Percentiles rank a stretch among this genome's conserved stretches.
phyloP scores from a whole-genome alignment of 2,113 vertebrate genomes.

The Pachypanchax playfairii region DNA sequence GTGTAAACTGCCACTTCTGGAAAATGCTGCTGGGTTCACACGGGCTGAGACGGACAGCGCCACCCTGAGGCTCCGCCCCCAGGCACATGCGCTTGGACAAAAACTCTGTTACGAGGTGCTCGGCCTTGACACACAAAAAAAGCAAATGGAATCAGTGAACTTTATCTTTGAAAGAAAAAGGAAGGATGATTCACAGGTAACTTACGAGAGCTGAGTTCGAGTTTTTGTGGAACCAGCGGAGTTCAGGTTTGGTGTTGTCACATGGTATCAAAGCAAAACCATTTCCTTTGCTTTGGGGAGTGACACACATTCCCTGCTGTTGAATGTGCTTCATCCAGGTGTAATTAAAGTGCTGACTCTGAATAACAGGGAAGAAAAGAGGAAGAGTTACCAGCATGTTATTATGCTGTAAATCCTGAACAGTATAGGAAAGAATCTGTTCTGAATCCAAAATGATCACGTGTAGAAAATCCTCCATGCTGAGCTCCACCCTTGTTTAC shows the following conservation, averaged over 20 bases:
- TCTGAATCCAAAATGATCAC: conserved; percentile 23
- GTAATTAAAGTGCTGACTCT: conserved; percentile 92
- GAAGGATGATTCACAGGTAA: conserved; percentile 4
- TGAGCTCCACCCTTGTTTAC: conserved; percentile 52
- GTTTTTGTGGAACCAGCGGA: conserved; percentile 86
- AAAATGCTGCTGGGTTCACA: conserved; percentile 78
- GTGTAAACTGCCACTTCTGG: conserved; percentile 94
- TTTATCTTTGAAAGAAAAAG: not conserved
- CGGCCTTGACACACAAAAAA: conserved; percentile 68
- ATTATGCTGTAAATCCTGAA: conserved; percentile 31
- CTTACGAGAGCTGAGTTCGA: conserved; percentile 82
- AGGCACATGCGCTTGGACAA: conserved; percentile 78
- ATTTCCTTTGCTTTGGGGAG: conserved; percentile 3
- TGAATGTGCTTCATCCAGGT: conserved; percentile 90
- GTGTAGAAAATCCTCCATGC: conserved; percentile 34
- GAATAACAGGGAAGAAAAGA: conserved; percentile 21
- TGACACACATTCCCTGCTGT: conserved; percentile 83
- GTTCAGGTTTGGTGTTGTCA: conserved; percentile 67
- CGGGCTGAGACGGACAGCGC: conserved; percentile 57
- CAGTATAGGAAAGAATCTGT: conserved; percentile 12
- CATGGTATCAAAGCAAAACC: conserved; percentile 75
- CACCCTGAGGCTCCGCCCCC: conserved; percentile 68
- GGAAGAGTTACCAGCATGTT: conserved; percentile 17
- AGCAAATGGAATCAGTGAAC: conserved; percentile 2
- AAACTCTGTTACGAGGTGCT: conserved; percentile 84